Evolutionary conservation across 2,888 invertebrate species (phyloP), one percentile per base, ranked within the genome.

Genomic region (Malthinus flaveolus): DNA sequence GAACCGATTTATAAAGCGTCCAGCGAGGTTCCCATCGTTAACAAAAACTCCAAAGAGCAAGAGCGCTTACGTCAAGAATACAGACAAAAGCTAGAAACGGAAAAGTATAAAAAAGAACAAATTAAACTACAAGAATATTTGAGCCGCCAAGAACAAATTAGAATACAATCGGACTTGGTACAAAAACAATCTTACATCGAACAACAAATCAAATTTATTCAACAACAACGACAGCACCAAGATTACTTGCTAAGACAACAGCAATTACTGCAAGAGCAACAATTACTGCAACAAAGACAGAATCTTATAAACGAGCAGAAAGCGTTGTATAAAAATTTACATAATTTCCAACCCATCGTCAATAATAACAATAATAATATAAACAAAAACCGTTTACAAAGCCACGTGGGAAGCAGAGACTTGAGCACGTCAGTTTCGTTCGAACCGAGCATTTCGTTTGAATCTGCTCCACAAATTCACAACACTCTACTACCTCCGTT

Each of bases 231-330:
- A 66, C 80, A 83, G 52, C 87, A 89, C 68, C 89, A 90, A 71
- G 87, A 89, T 50, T 84, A 87, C 63, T 80, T 89, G 48, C 76
- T 88, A 23, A 78, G 85, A 23, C 86, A 87, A 66, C 85, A 89
- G 68, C 85, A 87, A 68, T 76, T 85, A 59, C 72, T 87, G 5
- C 82, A 85, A 59, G 82, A 84, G 56, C 83, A 85, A 61, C 80
- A 82, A 42, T 63, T 77, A 39, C 70, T 79, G 56, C 77, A 78
- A 56, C 69, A 74, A 60, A 68, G 71, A 47, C 71, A 73, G 49
- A 68, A 64, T 36, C 51, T 68, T 32, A 56, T 69, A 34, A 69
- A 71, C 45, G 68, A 70, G 51, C 75, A 75, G 34, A 74, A 76
- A 48, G 72, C 76, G 31, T 68, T 76, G 49, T 70, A 75, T 7